Base-by-base conservation (phyloP, 2,113 vertebrate genomes). In the Hydropotes inermis region DNA sequence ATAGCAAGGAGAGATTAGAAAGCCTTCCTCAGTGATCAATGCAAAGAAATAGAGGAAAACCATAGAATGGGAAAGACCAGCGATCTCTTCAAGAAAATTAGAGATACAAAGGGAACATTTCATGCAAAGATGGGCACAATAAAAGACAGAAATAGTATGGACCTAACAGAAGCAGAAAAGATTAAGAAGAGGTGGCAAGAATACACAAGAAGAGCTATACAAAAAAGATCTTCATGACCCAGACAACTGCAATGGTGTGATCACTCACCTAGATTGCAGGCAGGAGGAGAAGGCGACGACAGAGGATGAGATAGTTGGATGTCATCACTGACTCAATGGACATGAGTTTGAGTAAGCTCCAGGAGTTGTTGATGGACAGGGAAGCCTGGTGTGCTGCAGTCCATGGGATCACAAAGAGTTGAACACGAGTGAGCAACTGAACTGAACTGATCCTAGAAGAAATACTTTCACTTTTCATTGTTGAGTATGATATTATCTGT, bases 251-350 rank as follows among this genome's bases (percentile, higher is more conserved):
- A 4, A 10, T 19, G 61, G 8, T 67, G 61, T 67, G 33, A n/a
- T 67, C 33, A n/a, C 61, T 67, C 2, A 19, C 61, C 33, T 67
- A n/a, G 33, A n/a, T 67, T n/a, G 33, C n/a, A 67, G 61, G 33
- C 4, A 0, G 61, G 61, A 64, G 30, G 61, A 67, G 61, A 67
- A 67, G 33, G 61, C 1, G 3, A 67, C 0, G 1, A 67, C 61
- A 19, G 33, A 9, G 16, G 33, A 19, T 67, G 61, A 67, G 33
- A 67, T 67, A n/a, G 33, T 67, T n/a, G 61, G 16, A 67, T 67
- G 33, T n/a, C 33, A n/a, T 67, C 33, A 67, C 16, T 19, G 16
- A 67, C 16, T 67, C 1, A 0, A 67, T 67, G 61, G 61, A 19
- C 61, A n/a, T n/a, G 33, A 67, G 16, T 67, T 67, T 67, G 17